Conservation (phyloP, 2,797 vertebrate genomes). For the Emydoidea blandingii region DNA sequence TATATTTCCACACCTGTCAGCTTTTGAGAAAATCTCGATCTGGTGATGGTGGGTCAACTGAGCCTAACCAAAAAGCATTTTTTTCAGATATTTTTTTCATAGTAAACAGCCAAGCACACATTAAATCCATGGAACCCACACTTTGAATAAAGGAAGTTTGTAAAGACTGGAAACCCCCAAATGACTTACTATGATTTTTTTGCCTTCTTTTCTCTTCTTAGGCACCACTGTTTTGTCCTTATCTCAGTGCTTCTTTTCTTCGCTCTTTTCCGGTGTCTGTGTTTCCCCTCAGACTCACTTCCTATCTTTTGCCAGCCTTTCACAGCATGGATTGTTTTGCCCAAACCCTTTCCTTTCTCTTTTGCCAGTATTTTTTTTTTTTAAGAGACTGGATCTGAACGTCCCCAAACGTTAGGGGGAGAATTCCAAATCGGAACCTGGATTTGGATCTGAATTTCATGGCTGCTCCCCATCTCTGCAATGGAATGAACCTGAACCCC, state of each 20-base stretch:
- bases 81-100: not conserved
- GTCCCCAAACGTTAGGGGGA: not conserved
- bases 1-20: fast-evolving
- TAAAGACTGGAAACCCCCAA: not conserved
- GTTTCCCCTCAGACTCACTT: not conserved
- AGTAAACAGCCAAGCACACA: not conserved
- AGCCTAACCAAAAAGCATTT: not conserved
- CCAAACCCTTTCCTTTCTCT: not conserved
- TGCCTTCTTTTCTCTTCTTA: not conserved
- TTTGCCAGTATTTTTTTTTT: too few species aligned
- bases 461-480: not conserved
- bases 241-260: not conserved
- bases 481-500: not conserved
- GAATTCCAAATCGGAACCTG: not conserved
- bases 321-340: not conserved
- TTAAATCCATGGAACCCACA: not conserved
- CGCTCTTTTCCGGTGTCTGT: too few species aligned
- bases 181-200: fast-evolving
- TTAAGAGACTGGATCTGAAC: not conserved
- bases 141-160: not conserved
- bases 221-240: not conserved
- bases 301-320: not conserved
- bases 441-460: too few species aligned
- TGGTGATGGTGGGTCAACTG: not conserved
- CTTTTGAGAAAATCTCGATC: not conserved